Conservation (phyloP, 64 coral and sea anemone genomes). For the Platygyra sinensis region DNA sequence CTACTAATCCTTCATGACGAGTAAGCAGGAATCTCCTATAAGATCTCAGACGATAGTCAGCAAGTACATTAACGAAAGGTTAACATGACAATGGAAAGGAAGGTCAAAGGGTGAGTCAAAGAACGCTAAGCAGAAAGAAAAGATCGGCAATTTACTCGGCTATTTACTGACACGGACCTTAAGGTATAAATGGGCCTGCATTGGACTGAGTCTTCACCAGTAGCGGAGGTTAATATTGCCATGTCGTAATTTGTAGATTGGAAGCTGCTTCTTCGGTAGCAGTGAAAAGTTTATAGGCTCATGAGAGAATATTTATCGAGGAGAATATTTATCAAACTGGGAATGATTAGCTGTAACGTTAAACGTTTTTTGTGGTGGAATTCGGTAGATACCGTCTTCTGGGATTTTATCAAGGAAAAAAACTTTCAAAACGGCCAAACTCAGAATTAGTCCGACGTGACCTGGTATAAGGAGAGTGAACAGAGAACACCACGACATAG, state of each 20-base stretch:
- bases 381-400: too few relatives aligned
- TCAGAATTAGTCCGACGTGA: too few relatives aligned
- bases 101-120: neutral
- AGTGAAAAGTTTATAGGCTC: too few relatives aligned
- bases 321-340: too few relatives aligned
- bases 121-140: neutral
- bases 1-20: conserved; percentile 10
- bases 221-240: too few relatives aligned
- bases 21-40: neutral
- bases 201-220: conserved; percentile 13
- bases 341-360: too few relatives aligned
- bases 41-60: neutral
- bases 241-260: neutral
- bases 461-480: too few relatives aligned
- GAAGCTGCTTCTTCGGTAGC: neutral
- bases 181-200: neutral
- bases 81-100: neutral
- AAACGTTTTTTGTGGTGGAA: too few relatives aligned
- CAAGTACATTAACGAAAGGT: neutral
- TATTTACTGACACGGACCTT: neutral
- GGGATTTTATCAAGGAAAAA: too few relatives aligned
- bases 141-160: neutral
- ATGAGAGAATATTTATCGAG: too few relatives aligned
- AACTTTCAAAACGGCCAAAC: too few relatives aligned
- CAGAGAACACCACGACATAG: too few relatives aligned